Conservation (phyloP, 2,113 vertebrate genomes). For the Tricholaema leucomelas region DNA sequence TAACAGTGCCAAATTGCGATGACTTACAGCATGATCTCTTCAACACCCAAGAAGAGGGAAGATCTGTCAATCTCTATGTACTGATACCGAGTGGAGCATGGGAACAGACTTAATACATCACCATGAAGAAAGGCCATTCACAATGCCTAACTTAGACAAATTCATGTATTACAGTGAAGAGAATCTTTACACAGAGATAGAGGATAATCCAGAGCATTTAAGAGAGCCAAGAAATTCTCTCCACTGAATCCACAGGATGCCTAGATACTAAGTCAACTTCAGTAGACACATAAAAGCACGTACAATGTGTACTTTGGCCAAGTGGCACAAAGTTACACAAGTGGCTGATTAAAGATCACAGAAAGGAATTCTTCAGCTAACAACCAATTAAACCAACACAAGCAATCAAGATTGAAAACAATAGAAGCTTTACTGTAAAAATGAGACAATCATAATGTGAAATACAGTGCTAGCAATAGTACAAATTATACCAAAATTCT, state of each 20-base stretch:
- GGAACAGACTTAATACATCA: background rate
- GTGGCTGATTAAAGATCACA: background rate
- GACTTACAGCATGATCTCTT: background rate
- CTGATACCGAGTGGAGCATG: background rate
- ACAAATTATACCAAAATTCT: background rate
- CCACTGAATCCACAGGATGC: background rate
- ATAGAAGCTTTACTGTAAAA: background rate
- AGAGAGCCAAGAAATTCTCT: background rate
- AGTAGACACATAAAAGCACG: background rate
- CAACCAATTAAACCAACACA: background rate
- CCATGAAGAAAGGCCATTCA: background rate
- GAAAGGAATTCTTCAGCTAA: background rate
- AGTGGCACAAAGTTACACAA: background rate
- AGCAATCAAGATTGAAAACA: background rate
- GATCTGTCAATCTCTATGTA: background rate
- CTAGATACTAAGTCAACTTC: background rate
- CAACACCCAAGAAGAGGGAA: background rate
- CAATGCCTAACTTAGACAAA: background rate
- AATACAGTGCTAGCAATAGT: background rate
- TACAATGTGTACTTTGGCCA: background rate
- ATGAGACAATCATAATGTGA: background rate
- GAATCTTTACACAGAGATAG: background rate
- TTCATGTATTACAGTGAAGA: background rate
- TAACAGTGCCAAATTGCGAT: background rate
- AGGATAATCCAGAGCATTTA: background rate